phyloP scores from a whole-genome alignment of 2,113 vertebrate species.

The Larimichthys polyactis region DNA sequence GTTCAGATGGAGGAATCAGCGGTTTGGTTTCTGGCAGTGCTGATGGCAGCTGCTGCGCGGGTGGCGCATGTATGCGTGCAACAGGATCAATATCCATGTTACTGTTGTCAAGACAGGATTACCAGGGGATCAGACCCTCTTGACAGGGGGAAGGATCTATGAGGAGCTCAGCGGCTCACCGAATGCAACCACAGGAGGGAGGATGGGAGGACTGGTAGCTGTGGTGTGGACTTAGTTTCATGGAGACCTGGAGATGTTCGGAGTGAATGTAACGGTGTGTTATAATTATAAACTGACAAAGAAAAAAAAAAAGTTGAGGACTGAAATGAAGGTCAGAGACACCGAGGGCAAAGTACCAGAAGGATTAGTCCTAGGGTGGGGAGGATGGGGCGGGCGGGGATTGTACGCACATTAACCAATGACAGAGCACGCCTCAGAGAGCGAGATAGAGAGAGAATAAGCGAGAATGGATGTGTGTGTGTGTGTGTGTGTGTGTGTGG shows the following conservation, averaged over 20 bases:
- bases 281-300: slow-evolving; percentile 9
- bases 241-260: slow-evolving; percentile 3
- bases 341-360: slow-evolving; percentile 39
- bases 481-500: slow-evolving; percentile 18
- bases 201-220: background rate
- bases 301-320: slow-evolving; percentile 4
- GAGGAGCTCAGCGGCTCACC: slow-evolving; percentile 48
- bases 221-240: background rate
- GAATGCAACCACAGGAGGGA: slow-evolving; percentile 24
- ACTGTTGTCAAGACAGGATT: slow-evolving; percentile 74
- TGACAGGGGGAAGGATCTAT: slow-evolving; percentile 56
- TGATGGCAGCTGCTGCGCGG: slow-evolving; percentile 26
- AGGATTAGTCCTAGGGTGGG: slow-evolving; percentile 67
- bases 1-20: background rate
- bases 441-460: slow-evolving; percentile 9
- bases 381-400: slow-evolving; percentile 29
- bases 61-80: slow-evolving; percentile 5
- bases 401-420: slow-evolving; percentile 74
- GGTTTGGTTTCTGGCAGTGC: slow-evolving; percentile 5
- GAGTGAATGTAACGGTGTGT: background rate
- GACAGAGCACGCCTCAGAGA: slow-evolving; percentile 36
- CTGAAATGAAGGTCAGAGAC: slow-evolving; percentile 57
- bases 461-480: background rate
- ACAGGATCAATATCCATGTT: slow-evolving; percentile 73
- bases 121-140: slow-evolving; percentile 67